phyloP scores from a whole-genome alignment of 1,140 invertebrate species.

The Lanistes nyassanus region DNA sequence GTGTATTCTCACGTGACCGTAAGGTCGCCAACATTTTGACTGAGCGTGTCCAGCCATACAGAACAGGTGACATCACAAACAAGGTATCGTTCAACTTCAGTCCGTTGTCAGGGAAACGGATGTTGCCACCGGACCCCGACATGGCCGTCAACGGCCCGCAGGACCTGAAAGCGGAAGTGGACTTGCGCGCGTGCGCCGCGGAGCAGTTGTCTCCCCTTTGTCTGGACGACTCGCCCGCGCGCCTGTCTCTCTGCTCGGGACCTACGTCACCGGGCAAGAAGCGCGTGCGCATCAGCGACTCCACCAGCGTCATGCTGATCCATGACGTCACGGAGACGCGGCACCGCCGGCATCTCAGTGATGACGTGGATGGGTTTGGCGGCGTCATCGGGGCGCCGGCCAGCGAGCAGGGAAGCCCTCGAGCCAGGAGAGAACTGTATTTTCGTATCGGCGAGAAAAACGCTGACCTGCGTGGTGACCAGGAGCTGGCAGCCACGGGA shows the following conservation, averaged over 20 bases:
- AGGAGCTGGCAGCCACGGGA: too few relatives aligned
- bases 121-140: background rate
- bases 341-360: too few relatives aligned
- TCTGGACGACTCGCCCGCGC: background rate
- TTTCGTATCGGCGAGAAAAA: too few relatives aligned
- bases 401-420: background rate
- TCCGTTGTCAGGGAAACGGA: background rate
- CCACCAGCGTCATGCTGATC: slow-evolving; percentile 13
- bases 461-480: too few relatives aligned
- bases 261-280: slow-evolving; percentile 20
- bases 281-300: slow-evolving; percentile 26
- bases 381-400: too few relatives aligned
- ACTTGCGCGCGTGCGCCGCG: background rate
- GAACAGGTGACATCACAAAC: too few relatives aligned
- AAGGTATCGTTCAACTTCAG: background rate
- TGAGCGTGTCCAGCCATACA: background rate
- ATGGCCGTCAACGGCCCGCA: slow-evolving; percentile 23
- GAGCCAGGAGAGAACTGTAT: background rate
- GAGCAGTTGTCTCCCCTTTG: background rate
- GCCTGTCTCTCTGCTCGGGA: background rate
- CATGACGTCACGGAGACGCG: background rate
- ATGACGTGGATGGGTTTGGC: too few relatives aligned
- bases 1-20: background rate
- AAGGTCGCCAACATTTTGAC: background rate
- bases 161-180: background rate